These are phyloP conservation scores for Eurytoma adleriae DNA, from an alignment of 2,888 invertebrate species.

Conservation along the genomic window DNA sequence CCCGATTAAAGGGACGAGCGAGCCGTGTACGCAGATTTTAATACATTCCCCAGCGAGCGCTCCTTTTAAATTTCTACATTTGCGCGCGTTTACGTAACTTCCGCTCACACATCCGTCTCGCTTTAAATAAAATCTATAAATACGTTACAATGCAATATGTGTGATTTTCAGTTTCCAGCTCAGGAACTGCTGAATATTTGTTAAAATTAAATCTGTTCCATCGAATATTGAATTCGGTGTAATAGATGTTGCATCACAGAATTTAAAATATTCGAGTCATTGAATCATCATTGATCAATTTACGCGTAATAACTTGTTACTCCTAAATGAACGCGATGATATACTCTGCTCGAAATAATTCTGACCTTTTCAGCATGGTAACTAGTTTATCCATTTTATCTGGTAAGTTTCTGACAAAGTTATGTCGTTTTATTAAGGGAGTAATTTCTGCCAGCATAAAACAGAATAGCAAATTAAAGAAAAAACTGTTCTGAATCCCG, in stretches of 20 bases:
- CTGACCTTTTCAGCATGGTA: too few species aligned
- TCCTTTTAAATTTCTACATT: constrained; percentile 5
- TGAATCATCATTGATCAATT: background rate
- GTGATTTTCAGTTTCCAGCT: background rate
- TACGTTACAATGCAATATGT: background rate
- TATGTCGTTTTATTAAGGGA: too few species aligned
- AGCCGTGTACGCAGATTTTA: background rate
- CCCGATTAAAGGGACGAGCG: background rate
- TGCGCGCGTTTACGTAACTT: background rate
- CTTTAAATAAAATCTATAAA: constrained; percentile 9
- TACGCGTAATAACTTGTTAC: background rate
- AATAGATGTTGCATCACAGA: too few species aligned
- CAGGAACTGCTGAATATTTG: background rate
- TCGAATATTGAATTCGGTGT: background rate
- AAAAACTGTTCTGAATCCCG: too few species aligned
- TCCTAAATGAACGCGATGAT: too few species aligned
- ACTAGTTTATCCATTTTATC: too few species aligned
- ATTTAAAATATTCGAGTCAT: background rate
- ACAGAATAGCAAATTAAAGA: too few species aligned
- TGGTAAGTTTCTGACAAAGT: too few species aligned
- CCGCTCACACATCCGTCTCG: background rate
- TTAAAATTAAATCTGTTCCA: background rate
- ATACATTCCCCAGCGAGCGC: background rate
- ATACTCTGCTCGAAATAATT: too few species aligned
- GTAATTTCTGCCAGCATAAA: too few species aligned